A percentile compares a stretch with the other conserved stretches of the same genome.
phyloP scores from a whole-genome alignment of 2,113 vertebrate species.

The Cebidichthys violaceus region DNA sequence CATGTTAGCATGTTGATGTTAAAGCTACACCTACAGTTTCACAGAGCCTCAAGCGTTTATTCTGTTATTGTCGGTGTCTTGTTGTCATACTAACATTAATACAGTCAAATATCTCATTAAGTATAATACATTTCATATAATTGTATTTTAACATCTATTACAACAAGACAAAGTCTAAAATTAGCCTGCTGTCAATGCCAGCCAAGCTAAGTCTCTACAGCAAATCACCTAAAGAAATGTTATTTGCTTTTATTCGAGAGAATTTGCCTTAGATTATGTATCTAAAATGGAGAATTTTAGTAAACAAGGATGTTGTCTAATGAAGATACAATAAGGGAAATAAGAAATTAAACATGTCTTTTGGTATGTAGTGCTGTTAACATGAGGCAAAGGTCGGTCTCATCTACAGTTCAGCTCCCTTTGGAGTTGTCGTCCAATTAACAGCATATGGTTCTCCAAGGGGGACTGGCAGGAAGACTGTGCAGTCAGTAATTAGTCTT shows the following conservation, averaged over 20 bases:
- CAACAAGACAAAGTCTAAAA: neutral
- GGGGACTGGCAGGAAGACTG: conserved; percentile 72
- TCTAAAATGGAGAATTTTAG: neutral
- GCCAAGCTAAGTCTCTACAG: neutral
- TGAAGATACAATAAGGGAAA: conserved; percentile 13
- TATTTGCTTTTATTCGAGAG: neutral
- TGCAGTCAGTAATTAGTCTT: conserved; percentile 79
- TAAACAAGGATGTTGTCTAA: conserved; percentile 21
- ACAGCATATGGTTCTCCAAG: conserved; percentile 63
- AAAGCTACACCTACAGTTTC: neutral
- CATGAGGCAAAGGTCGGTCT: conserved; percentile 60
- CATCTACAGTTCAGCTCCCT: conserved; percentile 66
- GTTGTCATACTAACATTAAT: neutral
- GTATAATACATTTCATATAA: neutral
- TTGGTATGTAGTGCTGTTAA: conserved; percentile 59
- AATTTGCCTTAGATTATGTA: neutral
- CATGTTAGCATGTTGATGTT: neutral
- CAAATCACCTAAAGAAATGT: neutral
- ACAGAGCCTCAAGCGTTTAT: neutral
- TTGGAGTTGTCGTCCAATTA: conserved; percentile 75
- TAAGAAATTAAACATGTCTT: conserved; percentile 12
- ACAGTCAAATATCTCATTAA: conserved; percentile 1
- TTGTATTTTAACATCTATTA: neutral
- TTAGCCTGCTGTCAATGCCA: too few relatives aligned
- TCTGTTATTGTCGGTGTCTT: neutral